Evolutionary conservation across 1,140 invertebrate genomes (phyloP).

Genomic region (Cardiocondyla obscurior): DNA sequence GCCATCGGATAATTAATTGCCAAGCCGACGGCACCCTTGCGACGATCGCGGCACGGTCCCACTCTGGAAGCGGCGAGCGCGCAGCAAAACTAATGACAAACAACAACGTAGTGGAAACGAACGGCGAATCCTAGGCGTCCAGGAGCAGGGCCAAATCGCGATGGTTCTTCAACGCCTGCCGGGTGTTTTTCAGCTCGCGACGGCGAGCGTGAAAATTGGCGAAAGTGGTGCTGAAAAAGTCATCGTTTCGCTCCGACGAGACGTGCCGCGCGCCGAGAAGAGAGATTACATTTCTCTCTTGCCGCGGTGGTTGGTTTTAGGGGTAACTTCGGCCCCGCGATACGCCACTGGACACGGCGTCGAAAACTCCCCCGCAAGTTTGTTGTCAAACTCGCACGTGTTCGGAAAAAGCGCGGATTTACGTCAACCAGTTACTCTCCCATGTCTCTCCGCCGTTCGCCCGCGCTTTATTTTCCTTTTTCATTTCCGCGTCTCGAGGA

Average conservation of each 20-base stretch:
- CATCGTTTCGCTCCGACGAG: not conserved
- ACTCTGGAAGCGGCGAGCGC: not conserved
- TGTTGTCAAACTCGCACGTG: constrained; percentile 80
- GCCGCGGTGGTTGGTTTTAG: not conserved
- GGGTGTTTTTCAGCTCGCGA: not conserved
- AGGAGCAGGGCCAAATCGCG: not conserved
- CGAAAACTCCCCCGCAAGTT: constrained; percentile 76
- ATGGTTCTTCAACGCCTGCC: not conserved
- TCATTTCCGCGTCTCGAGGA: constrained; percentile 33
- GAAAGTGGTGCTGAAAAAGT: not conserved
- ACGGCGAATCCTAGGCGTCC: not conserved
- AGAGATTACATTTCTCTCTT: constrained; percentile 3
- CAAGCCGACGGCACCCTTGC: constrained; percentile 12
- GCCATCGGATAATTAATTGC: constrained; percentile 26
- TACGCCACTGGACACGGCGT: constrained; percentile 69
- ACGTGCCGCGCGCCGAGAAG: not conserved
- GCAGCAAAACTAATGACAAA: not conserved
- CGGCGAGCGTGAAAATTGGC: constrained; percentile 6
- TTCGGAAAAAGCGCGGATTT: constrained; percentile 61
- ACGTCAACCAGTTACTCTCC: constrained; percentile 35
- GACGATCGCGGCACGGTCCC: constrained; percentile 20
- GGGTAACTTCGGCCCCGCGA: constrained; percentile 41
- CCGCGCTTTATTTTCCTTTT: not conserved
- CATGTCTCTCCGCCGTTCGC: not conserved
- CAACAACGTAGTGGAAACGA: not conserved